Evolutionary conservation across 2,797 vertebrate genomes (phyloP).

Genomic region (Pantherophis alleghaniensis): DNA sequence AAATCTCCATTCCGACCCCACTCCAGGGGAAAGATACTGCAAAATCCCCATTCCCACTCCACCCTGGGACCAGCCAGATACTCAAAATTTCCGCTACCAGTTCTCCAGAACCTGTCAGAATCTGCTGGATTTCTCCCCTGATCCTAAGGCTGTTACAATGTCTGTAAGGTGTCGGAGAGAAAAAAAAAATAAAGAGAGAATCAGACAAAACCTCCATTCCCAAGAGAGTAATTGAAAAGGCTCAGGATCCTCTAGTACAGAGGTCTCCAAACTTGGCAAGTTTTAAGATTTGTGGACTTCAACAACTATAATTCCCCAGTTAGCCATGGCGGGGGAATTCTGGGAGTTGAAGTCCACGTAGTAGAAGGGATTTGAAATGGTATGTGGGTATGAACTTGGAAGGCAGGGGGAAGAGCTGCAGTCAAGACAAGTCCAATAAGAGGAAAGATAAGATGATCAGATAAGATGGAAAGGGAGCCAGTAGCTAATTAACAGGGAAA

Average conservation of each 20-base stretch:
- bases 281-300: not conserved
- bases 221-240: not conserved
- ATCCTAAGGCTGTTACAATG: not conserved
- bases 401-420: not conserved
- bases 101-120: too few relatives aligned
- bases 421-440: not conserved
- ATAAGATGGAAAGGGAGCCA: not conserved
- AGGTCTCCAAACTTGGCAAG: not conserved
- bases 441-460: not conserved
- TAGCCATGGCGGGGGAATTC: too few relatives aligned
- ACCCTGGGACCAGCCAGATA: too few relatives aligned
- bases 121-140: too few relatives aligned
- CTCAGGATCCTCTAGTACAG: not conserved
- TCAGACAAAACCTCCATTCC: not conserved
- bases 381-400: not conserved
- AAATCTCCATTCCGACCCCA: too few relatives aligned
- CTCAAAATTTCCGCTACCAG: too few relatives aligned
- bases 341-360: not conserved
- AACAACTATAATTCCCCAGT: not conserved
- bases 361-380: not conserved
- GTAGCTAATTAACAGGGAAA: too few relatives aligned
- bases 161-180: not conserved
- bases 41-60: too few relatives aligned
- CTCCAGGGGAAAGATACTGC: too few relatives aligned
- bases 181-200: not conserved